Evolutionary conservation across 2,888 invertebrate species (phyloP).

Genomic region (Zygaena filipendulae): DNA sequence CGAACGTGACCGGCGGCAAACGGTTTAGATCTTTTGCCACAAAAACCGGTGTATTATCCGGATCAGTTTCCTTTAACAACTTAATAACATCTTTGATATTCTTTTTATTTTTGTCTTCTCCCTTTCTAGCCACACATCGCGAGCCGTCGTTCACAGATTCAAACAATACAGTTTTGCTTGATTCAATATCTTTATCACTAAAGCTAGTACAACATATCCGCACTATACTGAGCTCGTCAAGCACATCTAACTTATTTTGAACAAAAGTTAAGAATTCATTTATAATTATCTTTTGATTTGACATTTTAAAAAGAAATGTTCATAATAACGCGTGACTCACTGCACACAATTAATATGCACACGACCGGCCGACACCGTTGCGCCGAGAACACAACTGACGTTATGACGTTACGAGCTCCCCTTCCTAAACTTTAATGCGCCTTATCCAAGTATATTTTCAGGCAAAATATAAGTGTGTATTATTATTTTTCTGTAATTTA

Average conservation of each 20-base stretch:
- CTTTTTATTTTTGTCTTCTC: neutral
- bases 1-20: too few species aligned
- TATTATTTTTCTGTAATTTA: too few species aligned
- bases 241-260: neutral
- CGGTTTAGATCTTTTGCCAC: too few species aligned
- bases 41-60: too few species aligned
- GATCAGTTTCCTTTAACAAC: too few species aligned
- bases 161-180: neutral
- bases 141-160: neutral
- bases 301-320: too few species aligned
- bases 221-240: neutral
- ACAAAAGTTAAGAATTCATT: neutral
- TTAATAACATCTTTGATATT: neutral
- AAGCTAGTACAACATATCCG: neutral
- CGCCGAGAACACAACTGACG: too few species aligned
- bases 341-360: neutral
- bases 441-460: too few species aligned
- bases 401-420: too few species aligned
- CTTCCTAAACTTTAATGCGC: too few species aligned
- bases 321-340: neutral
- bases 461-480: too few species aligned
- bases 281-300: neutral
- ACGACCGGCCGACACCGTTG: too few species aligned
- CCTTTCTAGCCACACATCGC: neutral
- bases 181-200: neutral